Percentiles rank a stretch among this genome's conserved stretches.
phyloP scores from a whole-genome alignment of 92 coral and sea anemone genomes.

The Palythoa heliodiscus region DNA sequence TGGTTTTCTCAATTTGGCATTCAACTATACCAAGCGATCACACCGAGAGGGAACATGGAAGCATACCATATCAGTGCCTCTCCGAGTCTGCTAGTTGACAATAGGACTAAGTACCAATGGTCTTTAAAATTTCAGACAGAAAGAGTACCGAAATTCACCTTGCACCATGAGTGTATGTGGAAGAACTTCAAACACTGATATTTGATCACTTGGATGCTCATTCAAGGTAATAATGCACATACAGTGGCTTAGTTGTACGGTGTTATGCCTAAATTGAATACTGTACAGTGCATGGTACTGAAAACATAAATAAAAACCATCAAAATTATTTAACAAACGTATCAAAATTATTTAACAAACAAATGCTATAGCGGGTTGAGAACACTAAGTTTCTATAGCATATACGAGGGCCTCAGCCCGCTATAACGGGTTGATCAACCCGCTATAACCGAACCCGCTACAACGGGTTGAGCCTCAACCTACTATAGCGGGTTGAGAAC shows the following conservation, averaged over 20 bases:
- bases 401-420: too few species aligned
- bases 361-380: too few species aligned
- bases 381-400: too few species aligned
- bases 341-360: too few species aligned
- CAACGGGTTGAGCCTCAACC: too few species aligned
- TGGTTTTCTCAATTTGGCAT: conserved; percentile 1
- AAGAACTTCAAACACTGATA: background rate
- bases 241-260: background rate
- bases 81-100: background rate
- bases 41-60: conserved; percentile 1
- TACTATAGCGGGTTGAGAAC: too few species aligned
- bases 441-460: too few species aligned
- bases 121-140: background rate
- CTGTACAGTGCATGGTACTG: background rate
- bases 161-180: conserved; percentile 11
- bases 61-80: background rate
- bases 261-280: background rate
- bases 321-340: background rate
- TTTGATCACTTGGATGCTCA: conserved; percentile 22
- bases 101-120: conserved; percentile 18
- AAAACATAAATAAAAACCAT: background rate
- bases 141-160: conserved; percentile 13
- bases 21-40: conserved; percentile 20
- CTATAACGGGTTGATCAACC: too few species aligned
- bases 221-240: background rate